phyloP scores from a whole-genome alignment of 2,888 invertebrate genomes.

The Mythimna impura region DNA sequence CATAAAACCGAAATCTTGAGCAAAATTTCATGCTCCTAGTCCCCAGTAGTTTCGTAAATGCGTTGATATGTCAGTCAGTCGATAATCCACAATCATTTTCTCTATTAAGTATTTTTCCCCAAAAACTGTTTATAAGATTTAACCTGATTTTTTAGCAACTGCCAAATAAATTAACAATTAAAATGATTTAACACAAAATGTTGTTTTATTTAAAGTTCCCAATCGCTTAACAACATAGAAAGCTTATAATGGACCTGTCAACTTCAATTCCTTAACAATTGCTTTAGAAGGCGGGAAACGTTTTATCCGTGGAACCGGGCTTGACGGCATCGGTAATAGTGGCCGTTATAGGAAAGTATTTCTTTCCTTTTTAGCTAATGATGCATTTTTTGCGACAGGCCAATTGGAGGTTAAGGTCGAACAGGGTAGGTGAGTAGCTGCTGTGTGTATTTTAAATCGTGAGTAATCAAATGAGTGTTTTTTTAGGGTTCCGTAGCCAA shows the following conservation, averaged over 20 bases:
- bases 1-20: too few relatives aligned
- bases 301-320: conserved; percentile 56
- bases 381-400: conserved; percentile 53
- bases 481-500: too few relatives aligned
- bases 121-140: neutral
- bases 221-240: conserved; percentile 51
- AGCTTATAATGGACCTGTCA: conserved; percentile 70
- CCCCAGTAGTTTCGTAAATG: too few relatives aligned
- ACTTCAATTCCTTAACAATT: conserved; percentile 66
- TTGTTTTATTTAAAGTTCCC: conserved; percentile 50
- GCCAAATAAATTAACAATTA: neutral
- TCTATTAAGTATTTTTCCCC: too few relatives aligned
- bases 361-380: conserved; percentile 56
- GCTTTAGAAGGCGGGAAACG: conserved; percentile 52
- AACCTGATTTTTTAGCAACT: neutral
- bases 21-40: too few relatives aligned
- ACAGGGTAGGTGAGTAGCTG: neutral
- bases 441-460: conserved; percentile 8
- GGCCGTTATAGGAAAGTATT: conserved; percentile 49
- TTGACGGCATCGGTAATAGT: conserved; percentile 53
- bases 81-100: too few relatives aligned
- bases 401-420: conserved; percentile 31
- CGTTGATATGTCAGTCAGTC: too few relatives aligned
- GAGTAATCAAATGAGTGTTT: neutral
- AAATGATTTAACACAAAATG: conserved; percentile 39